Evolutionary conservation across 1,140 invertebrate species (phyloP).

Genomic region (Hetaerina americana): DNA sequence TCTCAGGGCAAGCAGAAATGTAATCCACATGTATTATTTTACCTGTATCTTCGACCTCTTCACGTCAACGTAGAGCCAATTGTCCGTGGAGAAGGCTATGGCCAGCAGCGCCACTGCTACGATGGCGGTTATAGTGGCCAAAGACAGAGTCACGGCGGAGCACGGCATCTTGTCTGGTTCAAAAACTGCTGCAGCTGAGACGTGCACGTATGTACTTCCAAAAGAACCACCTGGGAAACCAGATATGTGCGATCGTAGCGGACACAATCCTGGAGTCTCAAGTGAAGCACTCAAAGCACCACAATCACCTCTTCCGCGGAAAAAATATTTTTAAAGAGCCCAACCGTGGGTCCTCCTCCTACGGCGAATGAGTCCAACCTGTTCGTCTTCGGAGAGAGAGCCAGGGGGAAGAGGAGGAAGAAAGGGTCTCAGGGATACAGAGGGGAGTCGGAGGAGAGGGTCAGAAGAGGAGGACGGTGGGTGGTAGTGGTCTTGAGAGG

Average conservation of each 20-base stretch:
- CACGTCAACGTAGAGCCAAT: conserved; percentile 86
- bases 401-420: too few relatives aligned
- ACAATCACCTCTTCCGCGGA: neutral
- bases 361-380: too few relatives aligned
- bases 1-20: too few relatives aligned
- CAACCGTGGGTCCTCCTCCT: too few relatives aligned
- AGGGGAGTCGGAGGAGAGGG: too few relatives aligned
- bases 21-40: conserved; percentile 28
- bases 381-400: neutral
- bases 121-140: conserved; percentile 87
- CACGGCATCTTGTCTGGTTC: conserved; percentile 61
- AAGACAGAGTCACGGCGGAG: conserved; percentile 83
- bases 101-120: conserved; percentile 79
- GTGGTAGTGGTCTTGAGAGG: too few relatives aligned
- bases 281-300: neutral
- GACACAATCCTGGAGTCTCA: too few relatives aligned
- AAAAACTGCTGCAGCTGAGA: too few relatives aligned
- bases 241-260: too few relatives aligned
- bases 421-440: too few relatives aligned
- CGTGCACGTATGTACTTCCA: neutral
- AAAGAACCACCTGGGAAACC: too few relatives aligned
- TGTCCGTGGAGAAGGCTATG: conserved; percentile 89
- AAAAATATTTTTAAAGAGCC: neutral
- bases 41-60: conserved; percentile 77
- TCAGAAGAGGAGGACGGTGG: neutral